Evolutionary conservation across 2,888 invertebrate genomes (phyloP), one percentile per base, ranked within the genome.

Genomic region (Lycophotia porphyrea): DNA sequence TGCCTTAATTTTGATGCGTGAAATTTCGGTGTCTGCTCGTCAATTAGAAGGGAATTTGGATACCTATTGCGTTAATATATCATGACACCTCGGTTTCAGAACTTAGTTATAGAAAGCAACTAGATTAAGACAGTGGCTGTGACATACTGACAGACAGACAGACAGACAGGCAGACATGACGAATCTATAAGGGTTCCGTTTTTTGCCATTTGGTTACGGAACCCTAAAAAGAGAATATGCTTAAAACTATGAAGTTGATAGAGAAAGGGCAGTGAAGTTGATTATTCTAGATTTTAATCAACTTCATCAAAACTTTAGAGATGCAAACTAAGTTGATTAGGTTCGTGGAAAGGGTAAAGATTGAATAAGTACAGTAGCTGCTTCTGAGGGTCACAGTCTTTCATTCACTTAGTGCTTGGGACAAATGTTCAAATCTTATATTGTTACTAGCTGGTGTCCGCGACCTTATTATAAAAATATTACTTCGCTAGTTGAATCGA

Each of bases 31-130:
- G 74, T 84, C 71, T 67, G 42, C 69, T 76, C 77, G 66, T 66
- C 75, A 81, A 78, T 86, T 87, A 76, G 63, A 68, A 52, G 58
- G n/a, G 64, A 60, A 68, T 63, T 82, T 66, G 61, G 66, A 34
- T 65, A 60, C 63, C 15, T 78, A 36, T 74, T 36, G 34, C 36
- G 11, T 64, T 78, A 78, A 68, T 75, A 78, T 73, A 71, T 75
- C 42, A 66, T 66, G 69, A 71, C 60, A 76, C 52, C 71, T 74
- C 18, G 70, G 72, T 71, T 76, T n/a, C 49, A 71, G 71, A 65
- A 74, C 71, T 74, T 69, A 71, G 85, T 81, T 47, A 52, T 42
- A 36, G 24, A 49, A 49, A 55, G 60, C 21, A 61, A 73, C 55
- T 64, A 42, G 18, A 58, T 70, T 65, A 47, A 78, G n/a, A n/a